Base-by-base conservation (phyloP, 1,140 invertebrate genomes). In the Mesaphorura yosii region DNA sequence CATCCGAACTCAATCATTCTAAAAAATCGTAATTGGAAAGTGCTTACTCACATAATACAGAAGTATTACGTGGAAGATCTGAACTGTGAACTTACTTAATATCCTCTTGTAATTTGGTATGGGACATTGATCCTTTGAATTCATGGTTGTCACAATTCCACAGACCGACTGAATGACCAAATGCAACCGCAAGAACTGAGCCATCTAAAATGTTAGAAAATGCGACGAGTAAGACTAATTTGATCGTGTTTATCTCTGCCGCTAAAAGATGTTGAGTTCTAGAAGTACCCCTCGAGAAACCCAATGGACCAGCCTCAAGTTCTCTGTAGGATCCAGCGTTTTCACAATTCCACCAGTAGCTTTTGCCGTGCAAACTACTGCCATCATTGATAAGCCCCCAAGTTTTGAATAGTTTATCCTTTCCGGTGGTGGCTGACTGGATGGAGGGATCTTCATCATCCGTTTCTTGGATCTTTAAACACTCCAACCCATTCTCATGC, bases 331-430 rank as follows among this genome's bases (percentile, higher is more conserved):
- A 75, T 1, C 80, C 79, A 26, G 78, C 69, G 40, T 76, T 77
- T 17, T 76, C 70, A 66, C 81, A 85, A 40, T 65, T 71, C 86
- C 86, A 88, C 63, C 73, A 65, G 15, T 57, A 48, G 64, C 25
- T 27, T 39, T 62, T 57, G 10, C 75, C 74, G 55, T 78, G 70
- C 28, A 76, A 70, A n/a, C n/a, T n/a, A 56, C 72, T 76, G 5
- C 68, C 67, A 20, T 63, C 59, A 47, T 78, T 73, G 2, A 70
- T 64, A 0, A 84, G 58, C 51, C 70, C 68, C 85, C 85, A 88
- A 10, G 84, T 68, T 68, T 85, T 86, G 57, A 86, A 83, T 58
- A 76, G 76, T 22, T 76, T 72, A 68, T 88, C 85, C 44, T 69
- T 67, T 25, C 83, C 80, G 31, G 77, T 75, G 2, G 80, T 82